Base-by-base conservation (phyloP, 2,888 invertebrate species). In the Drosophila anomalata region DNA sequence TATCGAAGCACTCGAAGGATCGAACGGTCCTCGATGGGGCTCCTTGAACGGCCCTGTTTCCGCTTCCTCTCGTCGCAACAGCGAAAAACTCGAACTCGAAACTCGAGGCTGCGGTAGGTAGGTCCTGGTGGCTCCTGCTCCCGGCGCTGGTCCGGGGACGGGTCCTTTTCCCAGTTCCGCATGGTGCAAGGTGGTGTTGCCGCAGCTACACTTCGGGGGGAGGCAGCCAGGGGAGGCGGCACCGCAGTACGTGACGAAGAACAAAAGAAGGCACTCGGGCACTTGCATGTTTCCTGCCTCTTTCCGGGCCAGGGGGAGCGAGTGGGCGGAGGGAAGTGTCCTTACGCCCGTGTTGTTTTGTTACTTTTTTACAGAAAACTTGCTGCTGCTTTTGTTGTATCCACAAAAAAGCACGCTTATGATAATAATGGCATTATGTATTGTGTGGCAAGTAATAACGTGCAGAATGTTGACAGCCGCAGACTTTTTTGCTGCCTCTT, bases 211-310 rank as follows among this genome's bases (percentile, higher is more conserved):
- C 39, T 29, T 39, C 17, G 9, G 9, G 8, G 22, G n/a, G 29
- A 7, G 6, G 36, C 12, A n/a, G 12, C 36, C 36, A 6, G 6
- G 52, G 44, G 17, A 66, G 60, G 22, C 47, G 52, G 77, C 52
- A 89, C 90, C 90, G 83, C 90, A 90, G 85, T 85, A 90, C 90
- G 90, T 90, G 90, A 90, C 90, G 78, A 89, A 90, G 89, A 90
- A 90, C 90, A 90, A 90, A 90, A 90, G 90, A 90, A 90, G 90
- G 89, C 89, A 90, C 90, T 81, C 80, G 81, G 81, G 62, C 77
- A 84, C 84, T 90, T 90, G 84, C 84, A 79, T 80, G 85, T 77
- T 82, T 88, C 88, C 82, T 78, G 76, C 67, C 55, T 29, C 47
- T 26, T 29, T 42, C n/a, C 26, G 20, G 31, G 17, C 17, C 4